Evolutionary conservation across 2,888 invertebrate species (phyloP), one percentile per base, ranked within the genome.

Genomic region (Philopedon plagiatum): DNA sequence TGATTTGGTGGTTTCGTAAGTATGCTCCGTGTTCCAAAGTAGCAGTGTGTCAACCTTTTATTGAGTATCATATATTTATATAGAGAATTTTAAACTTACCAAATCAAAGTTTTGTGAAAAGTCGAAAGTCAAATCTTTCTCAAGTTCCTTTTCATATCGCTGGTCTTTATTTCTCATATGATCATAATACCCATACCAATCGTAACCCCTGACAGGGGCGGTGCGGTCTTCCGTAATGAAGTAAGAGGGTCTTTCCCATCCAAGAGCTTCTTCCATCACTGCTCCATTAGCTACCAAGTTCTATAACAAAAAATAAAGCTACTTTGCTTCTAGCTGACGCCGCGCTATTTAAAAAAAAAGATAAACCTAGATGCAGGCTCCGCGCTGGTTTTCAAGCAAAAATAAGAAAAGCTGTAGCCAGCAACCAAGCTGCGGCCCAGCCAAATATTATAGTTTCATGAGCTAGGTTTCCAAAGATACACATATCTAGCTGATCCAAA

Each of bases 181-280:
- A 32, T 92, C 94, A 81, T 95, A 93, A 71, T 90, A 90, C 26
- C 96, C 96, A 77, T 93, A 94, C 91, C 94, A 97, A 84, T 96
- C 96, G 81, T 97, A 97, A 8, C 90, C 88, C 26, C 90, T 88
- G 0, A 93, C 90, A 54, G 91, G 87, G n/a, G 90, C 86, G 7
- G 86, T 87, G 7, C 87, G 86, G 46, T 89, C 84, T 56, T 85
- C 81, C 13, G 56, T 70, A 58, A 91, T 81, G 80, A 91, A 97
- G 89, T 94, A 96, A 0, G 93, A 95, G 0, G 97, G 96, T 73
- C 96, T 86, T 83, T 97, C 97, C 94, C 95, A 96, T 0, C 96
- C 94, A 58, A 92, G 93, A 5, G 94, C 89, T 79, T 95, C 92
- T 83, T 97, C 94, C 93, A 94, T 97, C 23, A 96, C 91, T 0